phyloP scores from a whole-genome alignment of 2,797 vertebrate species.

The Periparus ater region DNA sequence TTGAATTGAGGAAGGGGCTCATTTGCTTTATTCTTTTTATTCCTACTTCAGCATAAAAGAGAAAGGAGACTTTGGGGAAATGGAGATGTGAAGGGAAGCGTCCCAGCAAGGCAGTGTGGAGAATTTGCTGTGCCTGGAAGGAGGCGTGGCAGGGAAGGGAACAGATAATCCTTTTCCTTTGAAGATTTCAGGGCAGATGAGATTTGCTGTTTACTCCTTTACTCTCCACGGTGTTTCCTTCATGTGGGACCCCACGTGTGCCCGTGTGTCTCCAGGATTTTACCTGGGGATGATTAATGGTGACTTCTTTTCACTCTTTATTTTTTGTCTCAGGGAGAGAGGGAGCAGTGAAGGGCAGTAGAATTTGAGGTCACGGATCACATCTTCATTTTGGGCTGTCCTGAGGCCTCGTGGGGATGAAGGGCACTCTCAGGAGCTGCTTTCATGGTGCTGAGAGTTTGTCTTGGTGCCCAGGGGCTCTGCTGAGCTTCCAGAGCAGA shows the following conservation, averaged over 20 bases:
- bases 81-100: neutral
- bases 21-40: conserved; percentile 54
- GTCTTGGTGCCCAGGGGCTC: neutral
- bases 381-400: neutral
- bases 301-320: no score
- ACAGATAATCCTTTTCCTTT: neutral
- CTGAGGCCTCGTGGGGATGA: neutral
- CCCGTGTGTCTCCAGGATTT: neutral
- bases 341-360: neutral
- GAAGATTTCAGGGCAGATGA: neutral
- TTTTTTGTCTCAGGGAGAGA: neutral
- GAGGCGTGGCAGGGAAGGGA: neutral
- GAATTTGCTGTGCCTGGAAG: neutral
- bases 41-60: conserved; percentile 46
- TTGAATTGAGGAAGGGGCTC: conserved; percentile 58
- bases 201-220: neutral
- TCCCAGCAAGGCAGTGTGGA: neutral
- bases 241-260: neutral
- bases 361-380: neutral
- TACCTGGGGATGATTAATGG: neutral
- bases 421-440: neutral
- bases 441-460: neutral
- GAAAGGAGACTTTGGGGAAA: conserved; percentile 19
- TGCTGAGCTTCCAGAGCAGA: neutral
- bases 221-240: neutral